A percentile compares a stretch with the other conserved stretches of the same genome.
These are phyloP conservation scores for Nanorana parkeri DNA, from an alignment of 2,113 vertebrate genomes.

Conservation along the genomic window DNA sequence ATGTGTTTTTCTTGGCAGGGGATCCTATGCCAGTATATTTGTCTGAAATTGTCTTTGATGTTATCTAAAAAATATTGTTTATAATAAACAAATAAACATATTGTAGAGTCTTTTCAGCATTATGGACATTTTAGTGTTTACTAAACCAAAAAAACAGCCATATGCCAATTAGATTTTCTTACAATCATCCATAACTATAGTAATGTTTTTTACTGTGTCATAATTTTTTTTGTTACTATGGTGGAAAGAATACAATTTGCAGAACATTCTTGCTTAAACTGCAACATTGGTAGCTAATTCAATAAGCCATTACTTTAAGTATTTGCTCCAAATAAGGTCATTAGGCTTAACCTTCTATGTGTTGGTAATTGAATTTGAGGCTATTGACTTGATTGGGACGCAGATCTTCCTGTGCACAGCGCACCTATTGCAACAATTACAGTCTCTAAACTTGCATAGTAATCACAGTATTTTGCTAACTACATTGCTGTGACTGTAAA, in stretches of 20 bases:
- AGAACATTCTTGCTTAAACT: conserved; percentile 27
- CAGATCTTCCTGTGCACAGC: not conserved
- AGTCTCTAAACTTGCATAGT: conserved; percentile 7
- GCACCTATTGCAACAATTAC: conserved; percentile 10
- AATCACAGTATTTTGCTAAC: conserved; percentile 15
- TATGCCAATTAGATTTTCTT: too few species aligned
- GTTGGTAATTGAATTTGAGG: not conserved
- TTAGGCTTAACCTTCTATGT: conserved; percentile 3
- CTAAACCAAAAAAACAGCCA: too few species aligned
- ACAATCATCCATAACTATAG: not conserved
- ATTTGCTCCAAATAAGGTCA: conserved; percentile 17
- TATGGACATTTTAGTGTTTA: too few species aligned
- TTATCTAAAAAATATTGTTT: too few species aligned
- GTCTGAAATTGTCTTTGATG: too few species aligned
- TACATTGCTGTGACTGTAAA: not conserved
- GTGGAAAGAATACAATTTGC: not conserved
- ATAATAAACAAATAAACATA: too few species aligned
- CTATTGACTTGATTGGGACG: conserved; percentile 13
- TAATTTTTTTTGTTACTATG: not conserved
- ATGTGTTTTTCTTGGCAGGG: too few species aligned
- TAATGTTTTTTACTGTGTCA: not conserved
- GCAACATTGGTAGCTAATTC: conserved; percentile 1
- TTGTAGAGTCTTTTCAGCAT: too few species aligned
- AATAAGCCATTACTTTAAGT: not conserved
- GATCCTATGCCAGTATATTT: too few species aligned